Percentiles rank a stretch among this genome's conserved stretches.
phyloP scores from a whole-genome alignment of 2,113 vertebrate genomes.

The Cettia cetti region DNA sequence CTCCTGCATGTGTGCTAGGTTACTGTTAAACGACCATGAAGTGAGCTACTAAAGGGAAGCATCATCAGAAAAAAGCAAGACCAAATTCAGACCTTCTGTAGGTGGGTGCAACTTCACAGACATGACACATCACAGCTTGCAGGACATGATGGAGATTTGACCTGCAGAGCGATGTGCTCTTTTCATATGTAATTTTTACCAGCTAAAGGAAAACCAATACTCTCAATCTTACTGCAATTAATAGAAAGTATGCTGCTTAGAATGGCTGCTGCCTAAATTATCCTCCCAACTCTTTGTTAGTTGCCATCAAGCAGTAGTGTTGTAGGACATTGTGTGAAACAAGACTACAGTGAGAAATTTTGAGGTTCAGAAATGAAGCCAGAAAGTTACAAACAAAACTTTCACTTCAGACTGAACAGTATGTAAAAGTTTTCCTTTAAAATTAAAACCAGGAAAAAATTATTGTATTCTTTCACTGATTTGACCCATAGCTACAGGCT shows the following conservation, averaged over 20 bases:
- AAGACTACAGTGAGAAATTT: background rate
- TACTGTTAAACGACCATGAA: slow-evolving; percentile 50
- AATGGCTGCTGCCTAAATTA: background rate
- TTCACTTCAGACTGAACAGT: background rate
- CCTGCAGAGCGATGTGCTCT: background rate
- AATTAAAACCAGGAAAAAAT: background rate
- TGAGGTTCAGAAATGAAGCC: background rate
- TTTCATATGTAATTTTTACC: background rate
- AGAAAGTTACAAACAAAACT: background rate
- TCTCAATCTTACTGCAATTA: background rate
- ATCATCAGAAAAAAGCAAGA: slow-evolving; percentile 2
- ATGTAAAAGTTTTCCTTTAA: background rate
- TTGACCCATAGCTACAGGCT: background rate
- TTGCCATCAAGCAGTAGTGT: background rate
- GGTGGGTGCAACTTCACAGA: background rate
- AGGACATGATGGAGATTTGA: background rate
- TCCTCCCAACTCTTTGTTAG: background rate
- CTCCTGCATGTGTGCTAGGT: slow-evolving; percentile 5
- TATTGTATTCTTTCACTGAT: background rate
- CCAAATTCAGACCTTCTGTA: slow-evolving; percentile 47
- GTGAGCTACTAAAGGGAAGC: slow-evolving; percentile 46
- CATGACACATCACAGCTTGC: background rate
- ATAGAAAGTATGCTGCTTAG: background rate
- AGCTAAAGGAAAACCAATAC: background rate
- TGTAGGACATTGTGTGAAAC: background rate